Conservation (phyloP, 2,888 invertebrate species). For the Stenolophus ochropezus region DNA sequence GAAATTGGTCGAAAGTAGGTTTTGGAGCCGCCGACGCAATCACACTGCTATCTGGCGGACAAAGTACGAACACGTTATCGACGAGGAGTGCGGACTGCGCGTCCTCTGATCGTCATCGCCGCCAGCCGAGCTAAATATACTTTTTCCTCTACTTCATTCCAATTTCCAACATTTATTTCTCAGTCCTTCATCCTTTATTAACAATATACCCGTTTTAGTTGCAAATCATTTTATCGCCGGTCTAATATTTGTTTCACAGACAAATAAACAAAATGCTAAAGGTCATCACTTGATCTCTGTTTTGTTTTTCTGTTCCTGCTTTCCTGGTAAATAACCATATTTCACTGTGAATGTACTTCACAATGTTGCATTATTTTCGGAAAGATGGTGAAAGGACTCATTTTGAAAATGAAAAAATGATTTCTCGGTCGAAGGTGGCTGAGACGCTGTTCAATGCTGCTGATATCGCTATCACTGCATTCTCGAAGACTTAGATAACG, state of each 20-base stretch:
- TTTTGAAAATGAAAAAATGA: neutral
- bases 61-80: slow-evolving; percentile 60
- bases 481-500: slow-evolving; percentile 26
- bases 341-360: neutral
- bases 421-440: slow-evolving; percentile 5
- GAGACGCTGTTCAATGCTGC: neutral
- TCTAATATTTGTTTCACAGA: neutral
- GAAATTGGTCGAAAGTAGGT: slow-evolving; percentile 56
- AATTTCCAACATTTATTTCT: neutral
- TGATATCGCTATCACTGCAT: slow-evolving; percentile 29
- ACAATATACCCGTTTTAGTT: neutral
- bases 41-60: slow-evolving; percentile 58
- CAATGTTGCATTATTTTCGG: neutral
- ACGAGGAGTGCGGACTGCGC: slow-evolving; percentile 47
- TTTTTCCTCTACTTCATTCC: slow-evolving; percentile 24
- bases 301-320: slow-evolving; percentile 5
- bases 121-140: slow-evolving; percentile 47
- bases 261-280: slow-evolving; percentile 15
- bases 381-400: neutral
- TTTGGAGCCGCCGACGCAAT: slow-evolving; percentile 51
- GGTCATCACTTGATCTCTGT: slow-evolving; percentile 16
- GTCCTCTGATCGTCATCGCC: slow-evolving; percentile 33
- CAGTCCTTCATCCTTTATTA: slow-evolving; percentile 11
- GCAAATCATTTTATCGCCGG: neutral
- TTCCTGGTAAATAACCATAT: neutral